These are phyloP conservation scores for Amblyjoppa fuscipennis DNA, from an alignment of 2,888 invertebrate genomes.

Conservation along the genomic window DNA sequence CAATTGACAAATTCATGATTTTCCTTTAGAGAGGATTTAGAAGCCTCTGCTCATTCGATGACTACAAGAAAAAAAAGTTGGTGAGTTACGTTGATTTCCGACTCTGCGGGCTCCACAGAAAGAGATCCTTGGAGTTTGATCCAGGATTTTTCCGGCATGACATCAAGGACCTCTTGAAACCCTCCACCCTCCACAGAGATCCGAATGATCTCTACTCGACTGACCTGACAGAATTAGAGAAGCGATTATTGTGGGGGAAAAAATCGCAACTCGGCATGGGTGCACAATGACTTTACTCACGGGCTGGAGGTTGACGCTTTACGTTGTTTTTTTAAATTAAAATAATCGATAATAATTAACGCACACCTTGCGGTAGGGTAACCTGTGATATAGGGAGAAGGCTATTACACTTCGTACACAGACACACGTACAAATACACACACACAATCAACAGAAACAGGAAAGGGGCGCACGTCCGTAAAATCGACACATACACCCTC, in stretches of 20 bases:
- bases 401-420: constrained; percentile 63
- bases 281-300: constrained; percentile 68
- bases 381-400: constrained; percentile 83
- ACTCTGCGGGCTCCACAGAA: constrained; percentile 77
- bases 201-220: constrained; percentile 39
- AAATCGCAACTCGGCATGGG: constrained; percentile 44
- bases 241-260: constrained; percentile 16
- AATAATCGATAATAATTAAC: constrained; percentile 69
- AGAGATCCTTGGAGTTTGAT: constrained; percentile 77
- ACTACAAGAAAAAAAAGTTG: constrained; percentile 37
- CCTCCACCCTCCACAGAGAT: constrained; percentile 31
- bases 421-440: constrained; percentile 49
- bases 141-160: constrained; percentile 36
- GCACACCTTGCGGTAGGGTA: constrained; percentile 81
- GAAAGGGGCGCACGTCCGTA: constrained; percentile 53
- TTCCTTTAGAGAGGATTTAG: constrained; percentile 9
- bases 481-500: constrained; percentile 61
- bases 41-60: constrained; percentile 21
- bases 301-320: constrained; percentile 68
- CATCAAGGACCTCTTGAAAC: constrained; percentile 69
- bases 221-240: constrained; percentile 52
- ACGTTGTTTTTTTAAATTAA: constrained; percentile 57
- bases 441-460: constrained; percentile 23
- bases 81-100: constrained; percentile 83
- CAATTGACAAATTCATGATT: constrained; percentile 30